Evolutionary conservation across 2,113 vertebrate genomes (phyloP).

Genomic region (Pan troglodytes): NHGRI_mPanTro3-v2.1_pri NC_086015.1:119916501-119917000

Average conservation of each 20-base stretch:
- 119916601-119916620: neutral
- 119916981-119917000: neutral
- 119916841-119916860: rapidly evolving
- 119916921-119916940: neutral
- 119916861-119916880: too few species aligned
- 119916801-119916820: neutral
- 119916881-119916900: neutral
- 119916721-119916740: neutral
- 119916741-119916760: neutral
- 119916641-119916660: neutral
- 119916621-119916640: neutral
- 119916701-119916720: neutral
- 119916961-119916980: neutral
- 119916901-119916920: neutral
- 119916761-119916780: neutral
- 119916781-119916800: neutral
- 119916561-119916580: neutral
- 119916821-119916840: neutral
- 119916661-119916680: neutral
- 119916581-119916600: neutral
- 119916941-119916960: neutral
- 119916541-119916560: neutral
- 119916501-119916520: neutral
- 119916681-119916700: neutral
- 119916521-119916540: neutral